Evolutionary conservation across 2,113 vertebrate genomes (phyloP), one percentile per base, ranked within the genome.

Genomic region (Camelus bactrianus): DNA sequence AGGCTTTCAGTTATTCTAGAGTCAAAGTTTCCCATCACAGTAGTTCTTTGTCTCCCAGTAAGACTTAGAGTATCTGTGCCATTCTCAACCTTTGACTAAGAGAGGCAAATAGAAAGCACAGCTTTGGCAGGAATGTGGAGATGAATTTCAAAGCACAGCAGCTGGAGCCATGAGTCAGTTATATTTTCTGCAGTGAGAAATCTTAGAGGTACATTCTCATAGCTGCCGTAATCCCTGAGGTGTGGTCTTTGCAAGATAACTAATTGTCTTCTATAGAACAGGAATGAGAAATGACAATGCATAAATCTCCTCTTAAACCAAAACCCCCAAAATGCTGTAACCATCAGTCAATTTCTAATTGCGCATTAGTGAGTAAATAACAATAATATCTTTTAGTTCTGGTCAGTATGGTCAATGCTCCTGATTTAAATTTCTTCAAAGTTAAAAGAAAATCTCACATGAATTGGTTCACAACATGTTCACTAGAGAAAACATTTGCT

Each of bases 341-440:
- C 11, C 28, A 19, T 79, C 38, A 24, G 46, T 82, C n/a, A 50
- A 3, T 87, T 77, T 93, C n/a, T 77, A 85, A 72, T 14, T 89
- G 56, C 93, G 26, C 42, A 38, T 56, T 85, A 76, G 32, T 64
- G 89, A 42, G 38, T 42, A 42, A 42, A 42, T 42, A 42, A 32
- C 10, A 86, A 70, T 77, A 54, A 58, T 52, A 62, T 22, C 76
- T 89, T 94, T 46, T 10, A 80, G 0, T 94, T 85, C 32, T 17
- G 19, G 20, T 67, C 46, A 95, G 13, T 46, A 54, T 9, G 22
- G 10, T 70, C 38, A 77, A 69, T 81, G 22, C 6, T 93, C 14
- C 3, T 76, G n/a, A 65, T 67, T 60, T 42, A 95, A 64, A 91
- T 81, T 88, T 89, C 17, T 93, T 93, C 11, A 17, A 76, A 90